These are phyloP conservation scores for Protosalanx chinensis DNA, from an alignment of 2,797 vertebrate genomes.

Conservation along the genomic window DNA sequence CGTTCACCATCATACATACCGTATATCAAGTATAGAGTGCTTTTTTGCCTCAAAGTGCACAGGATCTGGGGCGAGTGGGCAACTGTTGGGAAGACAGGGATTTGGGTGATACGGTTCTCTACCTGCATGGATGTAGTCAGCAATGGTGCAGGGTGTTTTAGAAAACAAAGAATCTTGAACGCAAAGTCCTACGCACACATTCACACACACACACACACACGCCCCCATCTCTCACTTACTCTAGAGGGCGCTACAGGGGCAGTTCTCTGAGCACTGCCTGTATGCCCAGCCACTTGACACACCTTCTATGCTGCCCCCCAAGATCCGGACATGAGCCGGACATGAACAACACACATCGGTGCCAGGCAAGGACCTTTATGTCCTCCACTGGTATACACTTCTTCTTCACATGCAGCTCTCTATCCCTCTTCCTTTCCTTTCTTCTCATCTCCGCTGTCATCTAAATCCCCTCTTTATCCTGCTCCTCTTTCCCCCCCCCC, in stretches of 20 bases:
- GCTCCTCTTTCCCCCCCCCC: background rate
- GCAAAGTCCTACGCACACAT: too few species aligned
- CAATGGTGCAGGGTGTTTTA: too few species aligned
- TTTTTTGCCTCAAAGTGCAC: too few species aligned
- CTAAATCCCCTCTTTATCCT: background rate
- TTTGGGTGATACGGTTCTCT: too few species aligned
- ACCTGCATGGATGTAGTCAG: too few species aligned
- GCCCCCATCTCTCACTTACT: constrained; percentile 7
- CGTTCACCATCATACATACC: too few species aligned
- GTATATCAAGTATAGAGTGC: too few species aligned
- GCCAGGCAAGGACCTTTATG: background rate
- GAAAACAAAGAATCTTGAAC: too few species aligned
- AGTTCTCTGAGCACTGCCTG: background rate
- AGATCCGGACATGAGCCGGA: background rate
- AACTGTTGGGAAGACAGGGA: too few species aligned
- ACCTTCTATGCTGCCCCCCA: background rate
- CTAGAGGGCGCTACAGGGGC: constrained; percentile 17
- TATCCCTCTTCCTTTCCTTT: background rate
- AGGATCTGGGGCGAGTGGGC: too few species aligned
- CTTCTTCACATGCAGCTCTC: background rate
- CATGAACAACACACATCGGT: background rate
- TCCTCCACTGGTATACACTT: background rate
- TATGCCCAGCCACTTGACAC: background rate
- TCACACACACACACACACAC: too few species aligned
- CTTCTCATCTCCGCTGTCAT: background rate